These are phyloP conservation scores for Pelochelys cantorii DNA, from an alignment of 2,797 vertebrate genomes.

Conservation along the genomic window DNA sequence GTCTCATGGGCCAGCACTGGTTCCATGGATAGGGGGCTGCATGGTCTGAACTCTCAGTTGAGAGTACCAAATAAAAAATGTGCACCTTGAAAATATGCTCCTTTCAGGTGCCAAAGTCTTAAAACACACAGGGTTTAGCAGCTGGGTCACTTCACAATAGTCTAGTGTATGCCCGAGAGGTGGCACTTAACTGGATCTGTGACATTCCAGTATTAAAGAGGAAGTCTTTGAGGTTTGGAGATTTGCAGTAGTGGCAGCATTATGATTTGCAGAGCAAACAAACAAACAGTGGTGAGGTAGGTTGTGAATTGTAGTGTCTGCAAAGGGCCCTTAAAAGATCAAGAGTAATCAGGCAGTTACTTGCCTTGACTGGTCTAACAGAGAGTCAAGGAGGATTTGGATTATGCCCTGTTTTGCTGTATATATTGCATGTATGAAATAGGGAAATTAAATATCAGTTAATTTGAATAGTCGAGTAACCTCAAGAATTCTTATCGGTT, in stretches of 20 bases:
- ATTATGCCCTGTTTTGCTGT: too few species aligned
- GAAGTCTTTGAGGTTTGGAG: neutral
- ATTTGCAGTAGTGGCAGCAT: neutral
- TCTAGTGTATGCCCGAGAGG: neutral
- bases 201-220: neutral
- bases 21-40: neutral
- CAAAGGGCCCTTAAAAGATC: neutral
- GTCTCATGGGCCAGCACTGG: neutral
- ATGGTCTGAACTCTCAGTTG: neutral
- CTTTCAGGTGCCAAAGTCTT: neutral
- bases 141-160: neutral
- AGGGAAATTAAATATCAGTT: too few species aligned
- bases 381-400: neutral
- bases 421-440: too few species aligned
- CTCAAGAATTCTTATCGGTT: too few species aligned
- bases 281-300: neutral
- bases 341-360: too few species aligned
- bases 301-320: rapidly evolving
- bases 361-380: too few species aligned
- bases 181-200: neutral
- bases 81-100: neutral
- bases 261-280: neutral
- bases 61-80: neutral
- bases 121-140: neutral
- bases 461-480: too few species aligned